Evolutionary conservation across 2,888 invertebrate species (phyloP).

Genomic region (Morinoia aosen): DNA sequence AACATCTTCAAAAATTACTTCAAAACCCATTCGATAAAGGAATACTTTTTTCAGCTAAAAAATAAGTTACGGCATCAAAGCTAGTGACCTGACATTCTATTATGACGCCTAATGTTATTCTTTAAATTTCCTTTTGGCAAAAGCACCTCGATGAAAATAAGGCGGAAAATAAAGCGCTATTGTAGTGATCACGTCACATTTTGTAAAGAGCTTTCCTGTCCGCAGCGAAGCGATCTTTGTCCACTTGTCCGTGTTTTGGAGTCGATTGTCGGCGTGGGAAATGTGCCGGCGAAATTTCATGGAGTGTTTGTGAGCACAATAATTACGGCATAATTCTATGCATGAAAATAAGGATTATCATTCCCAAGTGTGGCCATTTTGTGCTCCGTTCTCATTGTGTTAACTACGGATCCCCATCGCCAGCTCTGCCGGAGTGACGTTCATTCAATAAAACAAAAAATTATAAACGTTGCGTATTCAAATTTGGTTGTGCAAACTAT

Average conservation of each 20-base stretch:
- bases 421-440: neutral
- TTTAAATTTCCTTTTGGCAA: neutral
- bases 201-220: neutral
- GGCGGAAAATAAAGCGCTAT: neutral
- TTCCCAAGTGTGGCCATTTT: neutral
- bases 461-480: neutral
- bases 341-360: slow-evolving; percentile 30
- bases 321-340: slow-evolving; percentile 20
- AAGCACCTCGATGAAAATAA: neutral
- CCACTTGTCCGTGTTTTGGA: neutral
- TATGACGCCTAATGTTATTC: neutral
- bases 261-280: neutral
- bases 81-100: neutral
- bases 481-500: neutral
- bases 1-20: neutral
- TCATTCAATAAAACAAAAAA: neutral
- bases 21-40: neutral
- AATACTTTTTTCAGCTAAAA: neutral
- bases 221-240: neutral
- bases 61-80: neutral
- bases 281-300: neutral
- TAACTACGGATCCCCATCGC: neutral
- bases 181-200: neutral
- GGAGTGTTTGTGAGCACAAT: neutral
- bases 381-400: neutral